Percentiles rank a stretch among this genome's conserved stretches.
These are phyloP conservation scores for Leptinotarsa undecemlineata DNA, from an alignment of 1,140 invertebrate species.

Conservation along the genomic window DNA sequence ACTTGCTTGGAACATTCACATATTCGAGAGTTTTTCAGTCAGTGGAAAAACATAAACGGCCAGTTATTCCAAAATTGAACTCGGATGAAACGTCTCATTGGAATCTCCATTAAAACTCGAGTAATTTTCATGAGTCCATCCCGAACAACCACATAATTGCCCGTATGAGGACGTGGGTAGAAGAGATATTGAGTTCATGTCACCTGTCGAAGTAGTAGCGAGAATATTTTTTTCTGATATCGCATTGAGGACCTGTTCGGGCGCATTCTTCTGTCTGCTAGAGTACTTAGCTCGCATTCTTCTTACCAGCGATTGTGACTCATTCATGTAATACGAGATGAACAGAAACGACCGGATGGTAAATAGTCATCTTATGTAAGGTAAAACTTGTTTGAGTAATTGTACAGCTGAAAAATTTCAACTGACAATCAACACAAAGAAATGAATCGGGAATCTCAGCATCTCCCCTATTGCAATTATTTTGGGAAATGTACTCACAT, in stretches of 20 bases:
- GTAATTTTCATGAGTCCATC: neutral
- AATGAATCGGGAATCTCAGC: too few relatives aligned
- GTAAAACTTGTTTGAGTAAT: too few relatives aligned
- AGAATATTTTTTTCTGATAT: slow-evolving; percentile 6
- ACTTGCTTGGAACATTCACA: too few relatives aligned
- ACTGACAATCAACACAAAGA: too few relatives aligned
- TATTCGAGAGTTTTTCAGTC: too few relatives aligned
- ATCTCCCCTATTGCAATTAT: too few relatives aligned
- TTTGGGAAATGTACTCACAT: too few relatives aligned
- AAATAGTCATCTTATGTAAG: too few relatives aligned
- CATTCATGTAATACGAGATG: slow-evolving; percentile 1
- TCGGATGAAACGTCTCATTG: too few relatives aligned
- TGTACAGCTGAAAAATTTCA: too few relatives aligned
- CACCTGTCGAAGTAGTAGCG: slow-evolving; percentile 7
- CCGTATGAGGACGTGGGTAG: neutral
- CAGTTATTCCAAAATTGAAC: too few relatives aligned
- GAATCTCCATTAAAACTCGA: neutral
- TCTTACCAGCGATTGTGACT: neutral
- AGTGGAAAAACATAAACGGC: too few relatives aligned
- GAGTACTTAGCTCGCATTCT: slow-evolving; percentile 5
- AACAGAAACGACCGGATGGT: neutral
- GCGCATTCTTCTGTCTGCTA: slow-evolving; percentile 1
- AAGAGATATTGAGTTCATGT: neutral
- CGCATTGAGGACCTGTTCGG: neutral
- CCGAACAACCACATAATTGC: neutral